A percentile compares a stretch with the other conserved stretches of the same genome.
Conservation (phyloP, 2,797 vertebrate species). For the Pteropus rufus region DNA sequence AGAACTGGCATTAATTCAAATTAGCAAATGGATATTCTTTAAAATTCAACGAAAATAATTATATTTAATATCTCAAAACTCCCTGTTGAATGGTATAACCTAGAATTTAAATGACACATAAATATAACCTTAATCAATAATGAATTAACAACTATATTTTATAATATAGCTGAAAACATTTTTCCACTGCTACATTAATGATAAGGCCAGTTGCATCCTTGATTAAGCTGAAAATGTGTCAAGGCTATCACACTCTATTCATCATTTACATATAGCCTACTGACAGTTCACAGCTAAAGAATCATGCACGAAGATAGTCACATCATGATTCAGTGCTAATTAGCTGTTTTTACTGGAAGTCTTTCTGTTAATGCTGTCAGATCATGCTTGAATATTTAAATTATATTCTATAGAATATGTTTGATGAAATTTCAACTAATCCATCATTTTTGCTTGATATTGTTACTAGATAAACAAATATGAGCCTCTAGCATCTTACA, state of each 20-base stretch:
- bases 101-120: background rate
- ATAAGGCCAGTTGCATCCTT: background rate
- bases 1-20: background rate
- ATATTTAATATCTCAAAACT: background rate
- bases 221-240: background rate
- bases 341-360: background rate
- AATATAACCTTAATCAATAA: background rate
- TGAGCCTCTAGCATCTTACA: background rate
- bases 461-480: background rate
- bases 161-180: background rate
- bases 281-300: background rate
- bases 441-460: background rate
- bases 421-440: background rate
- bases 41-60: background rate
- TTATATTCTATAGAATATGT: background rate
- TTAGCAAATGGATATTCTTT: background rate
- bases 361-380: background rate
- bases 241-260: background rate
- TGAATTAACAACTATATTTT: background rate
- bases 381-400: background rate
- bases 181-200: background rate
- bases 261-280: background rate
- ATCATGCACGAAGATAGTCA: background rate
- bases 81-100: background rate
- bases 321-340: conserved; percentile 24